Percentiles rank a stretch among this genome's conserved stretches.
Evolutionary conservation across 2,797 vertebrate species (phyloP).

Genomic region (Pteropus rufus): DNA sequence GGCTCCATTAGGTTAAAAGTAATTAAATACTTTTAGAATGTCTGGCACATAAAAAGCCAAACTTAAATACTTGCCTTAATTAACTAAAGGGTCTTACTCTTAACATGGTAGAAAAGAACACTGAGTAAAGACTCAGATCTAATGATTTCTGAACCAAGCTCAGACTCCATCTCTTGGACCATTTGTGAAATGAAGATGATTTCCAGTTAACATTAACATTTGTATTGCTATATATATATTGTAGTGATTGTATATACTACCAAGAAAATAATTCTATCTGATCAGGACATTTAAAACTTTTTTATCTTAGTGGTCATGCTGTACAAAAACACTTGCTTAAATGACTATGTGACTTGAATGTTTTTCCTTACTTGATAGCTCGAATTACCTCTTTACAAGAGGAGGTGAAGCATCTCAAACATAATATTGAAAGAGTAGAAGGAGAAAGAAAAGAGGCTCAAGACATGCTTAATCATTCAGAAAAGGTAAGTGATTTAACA

Average conservation of each 20-base stretch:
- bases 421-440: slow-evolving; percentile 92
- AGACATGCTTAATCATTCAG: slow-evolving; percentile 93
- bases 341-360: background rate
- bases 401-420: slow-evolving; percentile 93
- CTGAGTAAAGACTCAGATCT: background rate
- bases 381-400: slow-evolving; percentile 93
- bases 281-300: background rate
- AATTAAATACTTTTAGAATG: background rate
- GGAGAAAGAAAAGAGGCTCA: slow-evolving; percentile 93
- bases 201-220: background rate
- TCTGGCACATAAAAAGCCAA: background rate
- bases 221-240: background rate
- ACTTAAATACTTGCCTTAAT: slow-evolving; percentile 7
- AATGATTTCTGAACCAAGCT: background rate
- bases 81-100: background rate
- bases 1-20: background rate
- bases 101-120: background rate
- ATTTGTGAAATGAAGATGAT: slow-evolving; percentile 5
- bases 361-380: slow-evolving; percentile 82
- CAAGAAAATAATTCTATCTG: background rate
- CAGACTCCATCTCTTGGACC: background rate
- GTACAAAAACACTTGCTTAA: background rate
- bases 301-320: background rate
- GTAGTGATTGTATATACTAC: background rate
- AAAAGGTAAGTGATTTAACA: slow-evolving; percentile 89